A percentile compares a stretch with the other conserved stretches of the same genome.
These are phyloP conservation scores for Neoitamus cyanurus DNA, from an alignment of 2,888 invertebrate species.

Conservation along the genomic window DNA sequence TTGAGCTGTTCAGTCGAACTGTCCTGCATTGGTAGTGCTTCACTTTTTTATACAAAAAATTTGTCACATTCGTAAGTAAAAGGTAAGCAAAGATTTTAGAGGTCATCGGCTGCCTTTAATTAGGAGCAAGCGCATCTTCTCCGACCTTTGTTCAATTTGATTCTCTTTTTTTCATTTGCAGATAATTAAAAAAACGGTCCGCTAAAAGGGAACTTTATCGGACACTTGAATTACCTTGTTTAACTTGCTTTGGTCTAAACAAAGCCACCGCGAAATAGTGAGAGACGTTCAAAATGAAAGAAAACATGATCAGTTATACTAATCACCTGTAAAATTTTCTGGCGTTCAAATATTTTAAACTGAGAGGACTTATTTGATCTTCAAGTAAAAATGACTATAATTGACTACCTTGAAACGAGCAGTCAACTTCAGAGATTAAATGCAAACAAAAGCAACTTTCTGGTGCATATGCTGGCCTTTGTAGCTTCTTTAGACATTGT, in stretches of 20 bases:
- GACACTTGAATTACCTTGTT: no score
- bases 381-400: neutral
- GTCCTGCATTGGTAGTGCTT: neutral
- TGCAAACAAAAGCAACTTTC: neutral
- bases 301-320: no score
- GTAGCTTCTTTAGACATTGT: neutral
- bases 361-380: neutral
- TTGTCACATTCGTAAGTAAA: neutral
- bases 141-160: neutral
- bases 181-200: no score
- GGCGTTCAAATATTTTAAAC: neutral
- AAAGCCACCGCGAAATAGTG: no score
- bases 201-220: no score
- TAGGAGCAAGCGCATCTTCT: neutral
- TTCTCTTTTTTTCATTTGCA: neutral
- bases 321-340: no score
- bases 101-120: neutral
- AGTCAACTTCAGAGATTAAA: neutral
- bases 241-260: no score
- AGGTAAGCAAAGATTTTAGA: neutral
- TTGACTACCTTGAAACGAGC: neutral
- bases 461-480: neutral
- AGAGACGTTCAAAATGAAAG: no score
- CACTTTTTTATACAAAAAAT: constrained; percentile 6
- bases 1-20: constrained; percentile 3